Evolutionary conservation across 64 coral and sea anemone species (phyloP).

Genomic region (Cladopsammia gracilis): DNA sequence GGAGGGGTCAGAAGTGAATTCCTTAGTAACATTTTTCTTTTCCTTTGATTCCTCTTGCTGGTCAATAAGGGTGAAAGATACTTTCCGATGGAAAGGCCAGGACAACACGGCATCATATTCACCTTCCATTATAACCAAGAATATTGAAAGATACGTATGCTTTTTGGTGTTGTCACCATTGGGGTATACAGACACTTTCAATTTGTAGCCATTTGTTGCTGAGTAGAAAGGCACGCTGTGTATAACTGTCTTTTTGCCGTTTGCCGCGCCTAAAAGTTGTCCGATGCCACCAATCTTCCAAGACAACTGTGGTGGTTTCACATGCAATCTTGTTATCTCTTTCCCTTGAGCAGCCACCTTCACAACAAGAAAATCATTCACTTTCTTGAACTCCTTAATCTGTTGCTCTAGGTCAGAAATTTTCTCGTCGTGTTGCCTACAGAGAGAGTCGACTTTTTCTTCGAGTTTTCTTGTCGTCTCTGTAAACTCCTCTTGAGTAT

Average conservation of each 20-base stretch:
- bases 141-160: background rate
- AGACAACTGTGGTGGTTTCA: background rate
- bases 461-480: background rate
- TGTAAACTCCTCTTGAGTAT: background rate
- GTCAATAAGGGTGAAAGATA: background rate
- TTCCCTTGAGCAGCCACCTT: background rate
- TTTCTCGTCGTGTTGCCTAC: background rate
- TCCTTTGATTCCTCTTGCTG: background rate
- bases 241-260: background rate
- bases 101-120: slow-evolving; percentile 9
- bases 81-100: background rate
- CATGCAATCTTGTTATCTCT: background rate
- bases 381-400: background rate
- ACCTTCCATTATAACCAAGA: slow-evolving; percentile 4
- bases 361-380: background rate
- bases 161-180: background rate
- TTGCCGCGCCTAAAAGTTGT: background rate
- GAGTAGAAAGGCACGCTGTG: background rate
- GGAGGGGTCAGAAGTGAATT: background rate
- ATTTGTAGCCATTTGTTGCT: background rate
- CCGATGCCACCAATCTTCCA: background rate
- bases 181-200: background rate
- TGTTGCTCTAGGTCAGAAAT: background rate
- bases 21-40: background rate
- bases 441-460: background rate